Base-by-base conservation (phyloP, 2,113 vertebrate genomes). In the Cinclus mexicanus region DNA sequence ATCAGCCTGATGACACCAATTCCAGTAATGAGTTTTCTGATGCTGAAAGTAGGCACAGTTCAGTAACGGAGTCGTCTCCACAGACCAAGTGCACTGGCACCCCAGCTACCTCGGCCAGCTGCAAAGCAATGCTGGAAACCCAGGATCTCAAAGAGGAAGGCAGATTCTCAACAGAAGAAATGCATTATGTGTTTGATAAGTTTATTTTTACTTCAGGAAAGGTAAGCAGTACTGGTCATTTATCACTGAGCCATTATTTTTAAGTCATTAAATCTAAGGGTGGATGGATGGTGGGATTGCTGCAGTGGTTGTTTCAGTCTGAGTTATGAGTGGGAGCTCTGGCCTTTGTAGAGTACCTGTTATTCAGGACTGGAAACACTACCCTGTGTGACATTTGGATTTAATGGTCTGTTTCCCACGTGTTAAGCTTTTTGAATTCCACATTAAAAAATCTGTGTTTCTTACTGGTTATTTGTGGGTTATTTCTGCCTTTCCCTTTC, bases 191-290 rank as follows among this genome's bases (percentile, higher is more conserved):
- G 79, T 99, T 99, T 95, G 99, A 99, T 97, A 98, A 98, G 97
- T 98, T 99, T 98, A 99, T 99, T 97, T 98, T 99, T 97, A 99
- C 99, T 44, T 99, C 98, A 87, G 99, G 99, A 97, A 99, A 99
- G 99, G 99, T 99, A 96, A 81, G 49, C 25, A 23, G 12, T 29
- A 56, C 46, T 41, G 35, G 18, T 35, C 21, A 2, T 12, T 6
- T 28, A 9, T 56, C 26, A n/a, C 12, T 61, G 42, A 47, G 56
- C 33, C 11, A 0, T 47, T 69, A 18, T 21, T 81, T 84, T 21
- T 11, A 19, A 76, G 42, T 65, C 22, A 11, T 47, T 83, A 11
- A 24, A 68, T 31, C 11, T 49, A 12, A 35, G 53, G 28, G 15
- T n/a, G 55, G 14, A 5, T 46, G 55, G 28, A n/a, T 57, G 63